Conservation (phyloP, 92 coral and sea anemone species). For the Scolanthus callimorphus region DNA sequence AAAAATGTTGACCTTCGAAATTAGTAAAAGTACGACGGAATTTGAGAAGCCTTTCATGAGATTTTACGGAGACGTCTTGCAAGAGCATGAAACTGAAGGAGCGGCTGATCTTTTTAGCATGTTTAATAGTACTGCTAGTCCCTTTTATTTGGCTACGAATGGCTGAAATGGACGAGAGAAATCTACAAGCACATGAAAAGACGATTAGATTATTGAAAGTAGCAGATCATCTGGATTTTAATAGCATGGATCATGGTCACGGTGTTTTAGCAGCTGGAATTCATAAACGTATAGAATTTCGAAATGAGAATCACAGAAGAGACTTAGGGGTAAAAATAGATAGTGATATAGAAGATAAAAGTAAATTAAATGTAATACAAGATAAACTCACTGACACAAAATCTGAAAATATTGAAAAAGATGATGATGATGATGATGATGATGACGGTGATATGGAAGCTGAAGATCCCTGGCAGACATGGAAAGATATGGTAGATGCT, state of each 20-base stretch:
- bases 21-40: slow-evolving; percentile 14
- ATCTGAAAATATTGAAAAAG: slow-evolving; percentile 4
- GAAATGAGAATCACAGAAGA: slow-evolving; percentile 2
- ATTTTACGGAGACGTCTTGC: slow-evolving; percentile 26
- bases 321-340: not conserved
- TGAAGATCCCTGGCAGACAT: slow-evolving; percentile 86
- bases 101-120: slow-evolving; percentile 51
- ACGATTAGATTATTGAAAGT: slow-evolving; percentile 30
- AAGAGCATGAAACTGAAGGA: slow-evolving; percentile 87
- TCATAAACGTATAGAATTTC: no score
- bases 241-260: slow-evolving; percentile 65
- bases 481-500: slow-evolving; percentile 85
- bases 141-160: slow-evolving; percentile 79
- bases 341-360: slow-evolving; percentile 4
- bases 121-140: slow-evolving; percentile 34
- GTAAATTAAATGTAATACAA: slow-evolving; percentile 9
- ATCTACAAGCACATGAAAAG: slow-evolving; percentile 22
- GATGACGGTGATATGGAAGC: slow-evolving; percentile 62
- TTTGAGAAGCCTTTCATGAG: slow-evolving; percentile 16
- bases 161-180: slow-evolving; percentile 22
- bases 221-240: slow-evolving; percentile 53
- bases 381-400: slow-evolving; percentile 10
- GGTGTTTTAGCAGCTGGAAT: slow-evolving; percentile 2
- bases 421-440: slow-evolving; percentile 18
- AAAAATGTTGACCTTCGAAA: not conserved